Evolutionary conservation across 2,113 vertebrate genomes (phyloP).

Genomic region (Argyrosomus japonicus): DNA sequence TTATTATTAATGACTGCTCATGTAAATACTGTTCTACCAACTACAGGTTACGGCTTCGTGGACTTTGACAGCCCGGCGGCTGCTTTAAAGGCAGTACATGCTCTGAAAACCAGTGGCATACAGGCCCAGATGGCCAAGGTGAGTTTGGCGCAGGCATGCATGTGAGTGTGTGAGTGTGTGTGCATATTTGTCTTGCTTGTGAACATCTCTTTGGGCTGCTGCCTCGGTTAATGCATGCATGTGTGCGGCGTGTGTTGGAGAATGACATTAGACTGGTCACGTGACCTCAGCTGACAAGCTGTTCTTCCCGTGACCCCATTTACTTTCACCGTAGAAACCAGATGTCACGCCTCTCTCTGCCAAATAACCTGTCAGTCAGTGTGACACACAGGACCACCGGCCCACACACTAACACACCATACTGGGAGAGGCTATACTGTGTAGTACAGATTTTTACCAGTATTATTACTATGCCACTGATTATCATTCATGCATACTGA

Average conservation of each 20-base stretch:
- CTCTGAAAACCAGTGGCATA: constrained; percentile 96
- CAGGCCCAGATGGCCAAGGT: constrained; percentile 99
- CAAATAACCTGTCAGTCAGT: constrained; percentile 73
- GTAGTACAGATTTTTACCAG: constrained; percentile 18
- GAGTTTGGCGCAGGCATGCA: constrained; percentile 64
- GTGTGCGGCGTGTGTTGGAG: constrained; percentile 49
- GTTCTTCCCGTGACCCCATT: constrained; percentile 79
- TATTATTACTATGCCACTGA: constrained; percentile 20
- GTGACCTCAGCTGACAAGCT: constrained; percentile 76
- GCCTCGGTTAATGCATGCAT: constrained; percentile 40
- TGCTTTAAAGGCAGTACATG: constrained; percentile 97
- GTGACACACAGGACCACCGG: constrained; percentile 46
- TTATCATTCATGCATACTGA: constrained; percentile 42
- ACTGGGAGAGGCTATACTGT: background rate
- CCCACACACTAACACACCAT: constrained; percentile 40
- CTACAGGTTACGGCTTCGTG: constrained; percentile 97
- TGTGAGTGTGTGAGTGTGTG: constrained; percentile 15
- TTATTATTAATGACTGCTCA: constrained; percentile 9
- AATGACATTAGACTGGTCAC: constrained; percentile 75
- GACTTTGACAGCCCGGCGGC: constrained; percentile 98
- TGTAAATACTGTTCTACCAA: constrained; percentile 54
- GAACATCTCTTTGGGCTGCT: constrained; percentile 48
- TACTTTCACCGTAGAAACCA: constrained; percentile 78
- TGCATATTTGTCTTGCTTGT: constrained; percentile 60
- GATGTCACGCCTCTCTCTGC: constrained; percentile 72